Conservation (phyloP, 2,113 vertebrate species). For the Otis tarda region DNA sequence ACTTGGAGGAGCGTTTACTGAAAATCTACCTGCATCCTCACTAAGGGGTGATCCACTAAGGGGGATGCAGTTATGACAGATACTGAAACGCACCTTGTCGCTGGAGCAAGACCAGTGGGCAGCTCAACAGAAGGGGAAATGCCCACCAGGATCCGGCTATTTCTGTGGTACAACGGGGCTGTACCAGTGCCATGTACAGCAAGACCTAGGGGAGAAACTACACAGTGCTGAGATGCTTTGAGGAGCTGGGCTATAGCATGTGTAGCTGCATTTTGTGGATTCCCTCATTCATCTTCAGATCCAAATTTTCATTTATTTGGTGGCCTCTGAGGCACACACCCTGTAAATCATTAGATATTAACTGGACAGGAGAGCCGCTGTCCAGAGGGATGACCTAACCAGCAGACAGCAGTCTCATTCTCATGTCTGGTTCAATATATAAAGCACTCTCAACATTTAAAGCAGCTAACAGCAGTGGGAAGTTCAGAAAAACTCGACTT, state of each 20-base stretch:
- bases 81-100: background rate
- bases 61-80: background rate
- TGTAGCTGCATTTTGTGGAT: background rate
- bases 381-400: background rate
- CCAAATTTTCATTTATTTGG: background rate
- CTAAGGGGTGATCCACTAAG: background rate
- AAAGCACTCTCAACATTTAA: background rate
- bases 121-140: background rate
- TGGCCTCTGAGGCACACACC: background rate
- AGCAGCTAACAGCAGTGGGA: background rate
- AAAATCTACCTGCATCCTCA: background rate
- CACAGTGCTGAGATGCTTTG: background rate
- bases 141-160: background rate
- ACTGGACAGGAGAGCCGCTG: background rate
- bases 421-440: background rate
- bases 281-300: background rate
- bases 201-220: background rate
- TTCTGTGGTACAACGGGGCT: background rate
- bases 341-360: background rate
- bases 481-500: background rate
- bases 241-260: background rate
- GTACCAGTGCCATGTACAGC: background rate
- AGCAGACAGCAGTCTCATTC: background rate
- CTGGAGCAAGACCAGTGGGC: background rate
- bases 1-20: background rate